Evolutionary conservation across 2,888 invertebrate species (phyloP).

Genomic region (Dendrolimus houi): DNA sequence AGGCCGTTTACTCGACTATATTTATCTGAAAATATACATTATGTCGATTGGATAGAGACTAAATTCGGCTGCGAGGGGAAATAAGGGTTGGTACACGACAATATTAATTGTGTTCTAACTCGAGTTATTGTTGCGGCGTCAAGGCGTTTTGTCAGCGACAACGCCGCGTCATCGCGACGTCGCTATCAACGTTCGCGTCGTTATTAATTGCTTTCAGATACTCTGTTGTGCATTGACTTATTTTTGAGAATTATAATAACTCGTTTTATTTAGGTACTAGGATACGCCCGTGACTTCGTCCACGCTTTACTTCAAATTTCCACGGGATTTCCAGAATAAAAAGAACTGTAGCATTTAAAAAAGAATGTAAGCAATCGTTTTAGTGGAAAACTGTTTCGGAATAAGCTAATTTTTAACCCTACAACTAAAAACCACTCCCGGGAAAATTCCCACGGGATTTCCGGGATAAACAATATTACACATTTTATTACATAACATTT

Average conservation of each 20-base stretch:
- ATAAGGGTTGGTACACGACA: conserved; percentile 17
- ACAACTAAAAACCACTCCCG: too few relatives aligned
- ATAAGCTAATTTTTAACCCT: too few relatives aligned
- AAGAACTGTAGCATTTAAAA: too few relatives aligned
- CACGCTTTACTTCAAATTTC: too few relatives aligned
- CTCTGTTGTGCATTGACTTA: neutral
- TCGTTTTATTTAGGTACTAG: too few relatives aligned
- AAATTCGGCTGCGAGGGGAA: conserved; percentile 10
- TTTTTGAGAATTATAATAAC: neutral
- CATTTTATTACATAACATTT: too few relatives aligned
- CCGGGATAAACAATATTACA: too few relatives aligned
- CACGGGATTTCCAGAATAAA: too few relatives aligned
- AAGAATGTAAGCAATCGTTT: too few relatives aligned
- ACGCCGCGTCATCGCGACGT: conserved; percentile 19
- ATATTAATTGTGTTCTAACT: conserved; percentile 36
- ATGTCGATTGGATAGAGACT: conserved; percentile 9
- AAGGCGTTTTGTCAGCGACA: conserved; percentile 28
- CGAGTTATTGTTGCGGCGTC: conserved; percentile 31
- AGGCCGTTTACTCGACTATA: neutral
- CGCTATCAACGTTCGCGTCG: conserved; percentile 8
- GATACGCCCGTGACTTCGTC: too few relatives aligned
- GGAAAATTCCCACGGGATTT: too few relatives aligned
- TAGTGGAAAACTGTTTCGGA: too few relatives aligned
- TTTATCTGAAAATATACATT: neutral
- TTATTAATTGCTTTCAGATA: conserved; percentile 11